Evolutionary conservation across 2,888 invertebrate genomes (phyloP).

Genomic region (Ganaspis brasiliensis): DNA sequence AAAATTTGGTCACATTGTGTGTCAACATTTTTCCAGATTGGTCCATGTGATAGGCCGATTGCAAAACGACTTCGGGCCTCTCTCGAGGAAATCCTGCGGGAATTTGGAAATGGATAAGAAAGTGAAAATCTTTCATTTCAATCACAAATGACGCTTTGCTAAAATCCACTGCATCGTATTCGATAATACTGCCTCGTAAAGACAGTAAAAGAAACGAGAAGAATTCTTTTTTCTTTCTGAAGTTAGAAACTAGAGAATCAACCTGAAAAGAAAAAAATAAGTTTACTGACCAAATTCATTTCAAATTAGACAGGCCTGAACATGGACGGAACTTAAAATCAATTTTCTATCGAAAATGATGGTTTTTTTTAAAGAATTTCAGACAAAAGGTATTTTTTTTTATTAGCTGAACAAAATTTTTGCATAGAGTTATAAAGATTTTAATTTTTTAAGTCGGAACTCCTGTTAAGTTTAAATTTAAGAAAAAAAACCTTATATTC

Average conservation of each 20-base stretch:
- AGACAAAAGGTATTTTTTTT: too few relatives aligned
- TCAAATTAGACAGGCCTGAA: too few relatives aligned
- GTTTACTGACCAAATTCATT: too few relatives aligned
- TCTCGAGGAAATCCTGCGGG: slow-evolving; percentile 82
- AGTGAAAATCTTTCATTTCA: slow-evolving; percentile 80
- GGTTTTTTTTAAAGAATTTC: too few relatives aligned
- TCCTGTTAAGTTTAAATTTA: too few relatives aligned
- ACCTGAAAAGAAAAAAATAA: slow-evolving; percentile 68
- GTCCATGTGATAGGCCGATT: slow-evolving; percentile 83
- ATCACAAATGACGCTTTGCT: slow-evolving; percentile 77
- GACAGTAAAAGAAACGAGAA: slow-evolving; percentile 70
- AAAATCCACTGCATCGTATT: slow-evolving; percentile 80
- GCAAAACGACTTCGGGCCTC: slow-evolving; percentile 82
- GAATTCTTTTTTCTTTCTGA: slow-evolving; percentile 62
- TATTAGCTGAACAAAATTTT: too few relatives aligned
- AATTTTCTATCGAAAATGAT: too few relatives aligned
- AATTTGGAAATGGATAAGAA: slow-evolving; percentile 75
- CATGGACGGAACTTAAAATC: too few relatives aligned
- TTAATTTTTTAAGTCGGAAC: too few relatives aligned
- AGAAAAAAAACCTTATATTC: too few relatives aligned
- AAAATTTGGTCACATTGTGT: slow-evolving; percentile 67
- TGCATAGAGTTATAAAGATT: too few relatives aligned
- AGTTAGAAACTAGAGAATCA: slow-evolving; percentile 52
- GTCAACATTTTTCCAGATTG: slow-evolving; percentile 64
- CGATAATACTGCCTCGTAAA: slow-evolving; percentile 77